phyloP scores from a whole-genome alignment of 2,888 invertebrate species.

The Drosophila longiperda region DNA sequence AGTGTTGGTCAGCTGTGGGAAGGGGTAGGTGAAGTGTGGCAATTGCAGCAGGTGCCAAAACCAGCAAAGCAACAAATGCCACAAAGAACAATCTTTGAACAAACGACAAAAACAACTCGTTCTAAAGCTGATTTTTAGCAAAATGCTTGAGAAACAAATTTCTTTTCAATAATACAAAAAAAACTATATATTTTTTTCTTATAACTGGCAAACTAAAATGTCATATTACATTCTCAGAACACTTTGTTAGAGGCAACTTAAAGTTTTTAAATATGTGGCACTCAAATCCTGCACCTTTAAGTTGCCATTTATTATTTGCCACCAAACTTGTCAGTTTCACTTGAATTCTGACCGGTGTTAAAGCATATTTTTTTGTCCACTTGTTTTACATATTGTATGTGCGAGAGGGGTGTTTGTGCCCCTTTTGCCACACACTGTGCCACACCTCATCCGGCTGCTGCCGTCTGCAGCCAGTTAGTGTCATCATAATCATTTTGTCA shows the following conservation, averaged over 20 bases:
- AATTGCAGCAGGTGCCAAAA: conserved; percentile 40
- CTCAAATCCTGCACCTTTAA: neutral
- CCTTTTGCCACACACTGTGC: neutral
- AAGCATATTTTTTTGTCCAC: conserved; percentile 37
- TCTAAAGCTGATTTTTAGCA: neutral
- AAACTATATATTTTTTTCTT: neutral
- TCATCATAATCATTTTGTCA: conserved; percentile 83
- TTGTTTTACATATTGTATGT: conserved; percentile 56
- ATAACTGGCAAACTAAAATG: neutral
- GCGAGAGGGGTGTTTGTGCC: neutral
- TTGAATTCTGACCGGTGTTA: conserved; percentile 13
- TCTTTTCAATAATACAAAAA: too few relatives aligned
- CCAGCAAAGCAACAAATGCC: conserved; percentile 13
- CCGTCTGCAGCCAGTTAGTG: conserved; percentile 57
- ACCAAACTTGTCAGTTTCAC: conserved; percentile 23
- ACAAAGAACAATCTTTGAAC: neutral
- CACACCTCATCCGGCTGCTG: neutral
- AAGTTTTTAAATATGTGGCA: neutral
- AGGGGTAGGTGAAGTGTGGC: conserved; percentile 3
- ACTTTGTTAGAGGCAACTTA: neutral
- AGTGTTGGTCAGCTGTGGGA: conserved; percentile 38
- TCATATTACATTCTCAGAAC: neutral
- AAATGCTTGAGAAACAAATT: neutral
- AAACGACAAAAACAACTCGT: neutral
- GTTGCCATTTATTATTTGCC: neutral